Evolutionary conservation across 2,888 invertebrate genomes (phyloP), one percentile per base, ranked within the genome.

Genomic region (Leptogaster cylindrica): DNA sequence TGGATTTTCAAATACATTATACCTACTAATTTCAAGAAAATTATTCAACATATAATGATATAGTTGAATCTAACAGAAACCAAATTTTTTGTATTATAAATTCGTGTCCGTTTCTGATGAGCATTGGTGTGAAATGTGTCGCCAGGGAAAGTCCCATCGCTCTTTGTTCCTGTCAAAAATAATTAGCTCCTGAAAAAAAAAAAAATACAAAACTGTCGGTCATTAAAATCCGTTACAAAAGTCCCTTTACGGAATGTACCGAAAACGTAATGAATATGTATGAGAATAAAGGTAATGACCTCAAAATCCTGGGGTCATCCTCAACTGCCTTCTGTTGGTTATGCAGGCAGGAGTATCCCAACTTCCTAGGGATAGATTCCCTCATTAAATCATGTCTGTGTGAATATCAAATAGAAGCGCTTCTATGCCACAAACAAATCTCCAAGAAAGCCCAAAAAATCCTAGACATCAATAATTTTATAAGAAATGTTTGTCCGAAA

Each of bases 241-340:
- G 4, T 36, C 36, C 55, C 55, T 39, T 36, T 23, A 18, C 12
- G 12, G 36, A 4, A 28, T n/a, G 8, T 55, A 20, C 5, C 36
- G 12, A 46, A 12, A 36, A 52, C 6, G 4, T 4, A 10, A 52
- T 52, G 52, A 52, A 36, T 36, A 55, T 55, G 55, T 39, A 55
- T 36, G 44, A 61, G 12, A 44, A 61, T 12, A 44, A 41, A 61
- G 23, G 41, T 44, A 44, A 44, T 61, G 61, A 61, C 61, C 61
- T 28, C 25, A 27, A 41, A 44, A 36, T 55, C 28, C 16, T 10
- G 12, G 31, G 61, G 61, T 61, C 61, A 61, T 61, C 18, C 18
- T 23, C 10, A 61, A 25, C 3, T 52, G 16, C 33, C 20, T 46
- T 10, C 46, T 20, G 28, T 52, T 33, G n/a, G 18, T n/a, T 10